A percentile compares a stretch with the other conserved stretches of the same genome.
These are phyloP conservation scores for Drosophila lowei DNA, from an alignment of 1,140 invertebrate genomes.

Conservation along the genomic window DNA sequence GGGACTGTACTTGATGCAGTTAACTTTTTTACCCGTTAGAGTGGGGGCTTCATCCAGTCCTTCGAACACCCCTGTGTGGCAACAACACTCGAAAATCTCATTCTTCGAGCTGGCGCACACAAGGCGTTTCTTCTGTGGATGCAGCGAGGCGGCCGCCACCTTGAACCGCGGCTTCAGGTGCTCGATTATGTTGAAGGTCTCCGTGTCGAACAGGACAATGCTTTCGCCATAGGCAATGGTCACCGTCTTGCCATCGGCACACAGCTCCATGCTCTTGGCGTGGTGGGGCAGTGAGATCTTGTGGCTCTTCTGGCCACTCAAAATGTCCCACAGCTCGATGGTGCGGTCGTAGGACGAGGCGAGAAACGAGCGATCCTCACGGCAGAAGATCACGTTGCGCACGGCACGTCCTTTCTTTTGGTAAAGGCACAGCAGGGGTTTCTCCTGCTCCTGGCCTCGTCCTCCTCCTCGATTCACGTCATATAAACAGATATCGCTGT, in stretches of 20 bases:
- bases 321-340: constrained; percentile 92
- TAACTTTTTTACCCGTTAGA: constrained; percentile 86
- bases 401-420: constrained; percentile 22
- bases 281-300: constrained; percentile 91
- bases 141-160: constrained; percentile 94
- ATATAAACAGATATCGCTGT: constrained; percentile 91
- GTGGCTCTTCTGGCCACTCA: constrained; percentile 88
- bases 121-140: constrained; percentile 93
- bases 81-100: constrained; percentile 97
- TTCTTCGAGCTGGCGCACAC: constrained; percentile 97
- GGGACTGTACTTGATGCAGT: constrained; percentile 95
- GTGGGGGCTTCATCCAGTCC: no score
- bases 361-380: constrained; percentile 90
- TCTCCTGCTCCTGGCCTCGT: no score
- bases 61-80: constrained; percentile 86
- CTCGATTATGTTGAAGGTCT: constrained; percentile 90
- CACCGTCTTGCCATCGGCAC: constrained; percentile 90
- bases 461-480: constrained; percentile 88
- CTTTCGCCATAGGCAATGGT: constrained; percentile 91
- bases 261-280: constrained; percentile 95
- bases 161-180: constrained; percentile 92
- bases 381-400: constrained; percentile 86
- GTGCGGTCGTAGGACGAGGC: constrained; percentile 96
- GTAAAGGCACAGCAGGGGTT: constrained; percentile 84
- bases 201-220: constrained; percentile 90